A percentile compares a stretch with the other conserved stretches of the same genome.
phyloP scores from a whole-genome alignment of 2,113 vertebrate species.

The Myxocyprinus asiaticus region DNA sequence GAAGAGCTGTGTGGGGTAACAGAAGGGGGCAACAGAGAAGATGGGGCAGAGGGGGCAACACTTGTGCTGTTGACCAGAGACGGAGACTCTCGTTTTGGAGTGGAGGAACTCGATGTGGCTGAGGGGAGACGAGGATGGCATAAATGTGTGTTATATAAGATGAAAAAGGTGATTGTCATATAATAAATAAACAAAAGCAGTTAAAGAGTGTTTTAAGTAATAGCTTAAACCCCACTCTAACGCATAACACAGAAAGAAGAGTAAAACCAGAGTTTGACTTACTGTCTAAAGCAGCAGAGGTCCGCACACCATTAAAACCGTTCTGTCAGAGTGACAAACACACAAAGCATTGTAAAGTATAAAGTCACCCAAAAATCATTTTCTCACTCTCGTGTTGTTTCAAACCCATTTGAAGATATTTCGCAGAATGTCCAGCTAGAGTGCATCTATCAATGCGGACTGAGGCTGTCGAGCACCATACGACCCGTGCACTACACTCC shows the following conservation, averaged over 20 bases:
- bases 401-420: too few species aligned
- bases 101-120: conserved; percentile 82
- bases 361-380: too few species aligned
- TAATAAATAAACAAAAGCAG: neutral
- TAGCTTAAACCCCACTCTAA: neutral
- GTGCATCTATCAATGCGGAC: too few species aligned
- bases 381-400: too few species aligned
- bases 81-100: conserved; percentile 83
- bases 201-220: neutral
- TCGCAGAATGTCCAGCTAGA: too few species aligned
- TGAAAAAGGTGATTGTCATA: neutral
- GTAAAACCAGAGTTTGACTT: conserved; percentile 67
- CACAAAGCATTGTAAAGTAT: too few species aligned
- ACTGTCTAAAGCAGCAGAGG: conserved; percentile 85
- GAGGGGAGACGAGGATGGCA: conserved; percentile 39
- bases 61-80: conserved; percentile 76
- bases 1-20: conserved; percentile 76
- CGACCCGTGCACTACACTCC: too few species aligned
- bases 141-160: neutral
- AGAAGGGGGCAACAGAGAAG: conserved; percentile 77
- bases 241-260: neutral
- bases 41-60: conserved; percentile 67
- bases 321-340: conserved; percentile 76
- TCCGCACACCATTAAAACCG: conserved; percentile 82
- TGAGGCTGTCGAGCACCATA: too few species aligned